Evolutionary conservation across 2,888 invertebrate genomes (phyloP), one percentile per base, ranked within the genome.

Genomic region (Oegoconia quadripuncta): DNA sequence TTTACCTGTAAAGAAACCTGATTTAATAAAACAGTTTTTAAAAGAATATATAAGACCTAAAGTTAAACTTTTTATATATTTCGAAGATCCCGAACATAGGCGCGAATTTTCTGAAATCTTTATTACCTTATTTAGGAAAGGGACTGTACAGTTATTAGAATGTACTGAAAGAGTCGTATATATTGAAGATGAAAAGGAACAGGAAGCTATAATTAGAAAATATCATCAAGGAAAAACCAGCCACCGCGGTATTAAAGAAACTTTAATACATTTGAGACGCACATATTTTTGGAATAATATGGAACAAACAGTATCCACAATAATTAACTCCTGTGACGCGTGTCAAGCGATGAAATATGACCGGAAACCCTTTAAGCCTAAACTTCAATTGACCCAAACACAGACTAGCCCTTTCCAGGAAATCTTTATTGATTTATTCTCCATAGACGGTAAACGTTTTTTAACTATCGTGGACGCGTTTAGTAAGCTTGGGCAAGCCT

Each of bases 21-120:
- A 54, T 3, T 9, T 56, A 17, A 25, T 56, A 1, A 61, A 56
- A 48, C 4, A 46, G 5, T 59, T 61, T 39, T 20, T 64, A 2
- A 55, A 57, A 34, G 48, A 51, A 31, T 50, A 60, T 12, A 37
- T 54, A 3, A 20, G 37, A 8, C 48, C 45, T 0, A 53, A 55
- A 47, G 31, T 35, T 5, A 56, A 51, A 42, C 44, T 56, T 27
- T 59, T 46, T 22, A 46, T 60, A 23, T 54, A 51, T 22, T 52
- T 48, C 31, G 42, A 48, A 27, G 12, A 39, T 11, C 6, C 17
- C 1, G 14, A 27, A 17, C 37, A 37, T 39, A 35, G 39, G 4
- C 26, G 12, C 18, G 3, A 13, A 11, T 48, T 45, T 31, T 4
- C 15, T 1, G 30, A 39, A 14, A 31, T 34, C 0, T 20, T 44